Percentiles rank a stretch among this genome's conserved stretches.
These are phyloP conservation scores for Hystrix cristata DNA, from an alignment of 2,113 vertebrate genomes.

Conservation along the genomic window DNA sequence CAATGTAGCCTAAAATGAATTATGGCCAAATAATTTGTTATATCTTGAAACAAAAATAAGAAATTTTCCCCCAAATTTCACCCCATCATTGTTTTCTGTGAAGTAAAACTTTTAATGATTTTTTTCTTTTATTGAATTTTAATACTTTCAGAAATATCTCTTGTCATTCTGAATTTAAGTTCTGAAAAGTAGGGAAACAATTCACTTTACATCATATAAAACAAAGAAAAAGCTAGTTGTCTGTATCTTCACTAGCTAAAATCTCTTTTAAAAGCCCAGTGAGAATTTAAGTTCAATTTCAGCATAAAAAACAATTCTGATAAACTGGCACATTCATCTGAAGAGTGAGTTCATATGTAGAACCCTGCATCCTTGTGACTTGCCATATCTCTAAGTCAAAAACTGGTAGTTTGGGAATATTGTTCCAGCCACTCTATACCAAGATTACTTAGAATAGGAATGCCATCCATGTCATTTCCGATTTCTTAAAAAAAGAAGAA, in stretches of 20 bases:
- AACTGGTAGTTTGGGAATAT: neutral
- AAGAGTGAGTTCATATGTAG: neutral
- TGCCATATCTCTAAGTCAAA: neutral
- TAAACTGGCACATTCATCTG: neutral
- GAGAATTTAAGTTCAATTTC: neutral
- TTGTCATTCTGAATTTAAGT: conserved; percentile 2
- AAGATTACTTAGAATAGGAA: neutral
- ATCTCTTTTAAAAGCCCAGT: neutral
- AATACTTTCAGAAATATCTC: conserved; percentile 12
- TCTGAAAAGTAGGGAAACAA: neutral
- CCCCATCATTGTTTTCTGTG: neutral
- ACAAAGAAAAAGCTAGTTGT: neutral
- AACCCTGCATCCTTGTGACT: neutral
- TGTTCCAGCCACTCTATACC: neutral
- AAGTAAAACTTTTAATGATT: neutral
- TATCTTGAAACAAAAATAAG: conserved; percentile 52
- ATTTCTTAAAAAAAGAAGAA: neutral
- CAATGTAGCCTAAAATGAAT: conserved; percentile 16
- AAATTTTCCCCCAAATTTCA: neutral
- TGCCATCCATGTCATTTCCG: neutral
- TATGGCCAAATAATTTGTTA: conserved; percentile 37
- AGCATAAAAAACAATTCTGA: neutral
- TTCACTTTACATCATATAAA: conserved; percentile 4
- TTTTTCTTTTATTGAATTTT: neutral
- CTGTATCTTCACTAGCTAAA: neutral